phyloP scores from a whole-genome alignment of 2,113 vertebrate species.

The Andinoacara biseriatus region DNA sequence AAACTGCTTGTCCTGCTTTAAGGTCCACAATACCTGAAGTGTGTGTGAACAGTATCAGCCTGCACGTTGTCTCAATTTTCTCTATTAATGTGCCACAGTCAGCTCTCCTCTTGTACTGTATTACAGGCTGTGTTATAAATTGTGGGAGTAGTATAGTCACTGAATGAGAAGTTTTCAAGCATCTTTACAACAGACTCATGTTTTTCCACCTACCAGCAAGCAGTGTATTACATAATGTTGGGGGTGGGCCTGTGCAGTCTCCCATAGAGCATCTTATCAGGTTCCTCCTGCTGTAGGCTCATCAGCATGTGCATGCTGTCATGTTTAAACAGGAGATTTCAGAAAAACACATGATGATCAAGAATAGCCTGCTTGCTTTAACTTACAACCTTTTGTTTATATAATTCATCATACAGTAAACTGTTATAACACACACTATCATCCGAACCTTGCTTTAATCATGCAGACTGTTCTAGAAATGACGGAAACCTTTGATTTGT shows the following conservation, averaged over 20 bases:
- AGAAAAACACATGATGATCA: not conserved
- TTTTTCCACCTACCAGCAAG: slow-evolving; percentile 13
- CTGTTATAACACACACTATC: not conserved
- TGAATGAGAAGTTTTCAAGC: not conserved
- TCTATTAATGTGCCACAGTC: not conserved
- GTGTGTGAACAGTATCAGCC: not conserved
- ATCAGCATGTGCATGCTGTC: slow-evolving; percentile 19
- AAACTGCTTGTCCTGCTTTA: not conserved
- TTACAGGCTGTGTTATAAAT: not conserved
- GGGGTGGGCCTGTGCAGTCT: slow-evolving; percentile 25
- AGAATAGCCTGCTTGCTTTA: not conserved
- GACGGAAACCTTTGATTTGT: not conserved
- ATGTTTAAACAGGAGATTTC: slow-evolving; percentile 24
- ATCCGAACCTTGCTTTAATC: not conserved
- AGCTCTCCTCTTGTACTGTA: too few relatives aligned
- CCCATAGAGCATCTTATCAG: slow-evolving; percentile 31
- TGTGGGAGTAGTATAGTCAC: not conserved
- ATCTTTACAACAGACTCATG: not conserved
- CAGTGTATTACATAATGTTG: slow-evolving; percentile 50
- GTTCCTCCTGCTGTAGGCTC: slow-evolving; percentile 31
- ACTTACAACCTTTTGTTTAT: not conserved
- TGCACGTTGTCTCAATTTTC: not conserved
- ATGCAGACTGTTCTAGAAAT: not conserved
- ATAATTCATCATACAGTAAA: not conserved
- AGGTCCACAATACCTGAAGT: not conserved